Evolutionary conservation across 2,888 invertebrate genomes (phyloP).

Genomic region (Tipula unca): DNA sequence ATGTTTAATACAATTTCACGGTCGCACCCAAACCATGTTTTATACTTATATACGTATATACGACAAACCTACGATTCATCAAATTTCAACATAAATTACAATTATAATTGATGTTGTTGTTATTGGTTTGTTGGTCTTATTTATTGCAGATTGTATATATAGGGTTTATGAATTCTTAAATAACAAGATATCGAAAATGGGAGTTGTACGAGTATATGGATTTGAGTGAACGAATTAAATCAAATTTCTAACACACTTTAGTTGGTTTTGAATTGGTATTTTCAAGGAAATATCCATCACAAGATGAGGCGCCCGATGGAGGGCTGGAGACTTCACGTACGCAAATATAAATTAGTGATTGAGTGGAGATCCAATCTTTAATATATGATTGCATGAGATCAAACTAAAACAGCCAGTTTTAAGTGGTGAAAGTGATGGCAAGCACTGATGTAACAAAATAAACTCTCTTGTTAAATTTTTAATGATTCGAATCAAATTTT

Average conservation of each 20-base stretch:
- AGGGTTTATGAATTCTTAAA: not conserved
- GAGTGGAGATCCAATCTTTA: no score
- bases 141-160: not conserved
- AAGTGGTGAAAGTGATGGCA: not conserved
- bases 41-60: not conserved
- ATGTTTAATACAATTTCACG: slow-evolving; percentile 14
- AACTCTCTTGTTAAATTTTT: not conserved
- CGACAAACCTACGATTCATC: slow-evolving; percentile 9
- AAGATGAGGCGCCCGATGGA: no score
- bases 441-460: not conserved
- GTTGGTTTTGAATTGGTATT: no score
- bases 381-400: no score
- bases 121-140: not conserved
- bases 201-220: not conserved
- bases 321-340: no score
- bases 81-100: slow-evolving; percentile 18
- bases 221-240: no score
- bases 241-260: no score
- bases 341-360: no score
- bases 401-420: no score
- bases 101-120: slow-evolving; percentile 14
- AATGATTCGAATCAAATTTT: not conserved
- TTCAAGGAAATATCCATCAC: no score
- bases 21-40: slow-evolving; percentile 16
- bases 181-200: not conserved